Percentiles rank a stretch among this genome's conserved stretches.
phyloP scores from a whole-genome alignment of 2,888 invertebrate genomes.

The Hemithea aestivaria region DNA sequence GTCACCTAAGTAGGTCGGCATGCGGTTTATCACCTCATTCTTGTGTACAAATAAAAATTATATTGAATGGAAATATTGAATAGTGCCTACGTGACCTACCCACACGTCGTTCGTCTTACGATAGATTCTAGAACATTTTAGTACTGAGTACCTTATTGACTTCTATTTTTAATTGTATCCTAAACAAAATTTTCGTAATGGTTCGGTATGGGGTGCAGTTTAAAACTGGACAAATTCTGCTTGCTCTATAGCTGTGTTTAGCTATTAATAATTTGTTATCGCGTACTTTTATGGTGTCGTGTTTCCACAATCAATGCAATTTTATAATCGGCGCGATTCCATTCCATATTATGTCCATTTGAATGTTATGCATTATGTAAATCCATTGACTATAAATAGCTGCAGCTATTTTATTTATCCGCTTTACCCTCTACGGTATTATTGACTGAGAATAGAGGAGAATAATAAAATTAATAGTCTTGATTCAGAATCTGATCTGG shows the following conservation, averaged over 20 bases:
- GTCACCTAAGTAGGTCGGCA: conserved; percentile 19
- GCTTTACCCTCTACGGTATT: conserved; percentile 3
- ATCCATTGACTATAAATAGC: conserved; percentile 32
- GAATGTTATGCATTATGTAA: conserved; percentile 9
- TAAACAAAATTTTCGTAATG: no score
- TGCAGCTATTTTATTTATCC: conserved; percentile 19
- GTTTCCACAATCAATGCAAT: conserved; percentile 43
- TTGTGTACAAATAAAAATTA: conserved; percentile 19
- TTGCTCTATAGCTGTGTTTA: no score
- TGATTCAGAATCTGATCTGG: no score
- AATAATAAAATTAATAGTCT: no score
- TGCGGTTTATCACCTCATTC: conserved; percentile 19
- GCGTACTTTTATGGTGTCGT: conserved; percentile 12
- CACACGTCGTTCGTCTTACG: conserved; percentile 48
- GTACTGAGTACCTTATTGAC: conserved; percentile 25
- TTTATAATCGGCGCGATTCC: conserved; percentile 40
- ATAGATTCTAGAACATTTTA: conserved; percentile 32
- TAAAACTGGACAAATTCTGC: no score
- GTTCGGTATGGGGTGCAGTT: no score
- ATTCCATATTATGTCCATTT: conserved; percentile 36
- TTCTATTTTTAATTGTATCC: no score
- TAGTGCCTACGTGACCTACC: conserved; percentile 66
- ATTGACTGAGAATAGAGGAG: not conserved
- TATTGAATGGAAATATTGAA: conserved; percentile 19
- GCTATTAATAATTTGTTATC: conserved; percentile 20